phyloP scores from a whole-genome alignment of 2,888 invertebrate genomes.

The Blomia tropicalis region DNA sequence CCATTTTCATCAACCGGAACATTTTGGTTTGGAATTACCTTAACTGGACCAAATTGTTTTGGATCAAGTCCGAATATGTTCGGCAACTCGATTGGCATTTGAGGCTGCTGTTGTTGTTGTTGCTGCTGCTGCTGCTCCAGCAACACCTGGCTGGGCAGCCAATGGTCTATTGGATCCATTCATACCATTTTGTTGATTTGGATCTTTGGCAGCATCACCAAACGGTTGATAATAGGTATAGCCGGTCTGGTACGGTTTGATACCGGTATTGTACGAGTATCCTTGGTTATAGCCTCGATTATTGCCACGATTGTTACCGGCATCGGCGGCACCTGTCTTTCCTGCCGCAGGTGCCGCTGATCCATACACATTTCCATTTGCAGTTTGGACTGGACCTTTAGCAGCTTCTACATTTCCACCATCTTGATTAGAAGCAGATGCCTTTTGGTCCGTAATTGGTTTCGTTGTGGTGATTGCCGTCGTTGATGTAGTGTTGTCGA shows the following conservation, averaged over 20 bases:
- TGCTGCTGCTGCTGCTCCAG: background rate
- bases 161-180: no score
- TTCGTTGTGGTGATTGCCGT: background rate
- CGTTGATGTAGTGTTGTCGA: background rate
- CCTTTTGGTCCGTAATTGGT: slow-evolving; percentile 6
- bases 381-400: background rate
- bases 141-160: background rate
- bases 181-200: slow-evolving; percentile 12
- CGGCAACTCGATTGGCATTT: slow-evolving; percentile 3
- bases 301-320: background rate
- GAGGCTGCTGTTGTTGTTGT: no score
- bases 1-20: slow-evolving; percentile 10
- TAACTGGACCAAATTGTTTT: slow-evolving; percentile 6
- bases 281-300: slow-evolving; percentile 19
- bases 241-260: slow-evolving; percentile 20
- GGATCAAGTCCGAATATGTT: slow-evolving; percentile 14
- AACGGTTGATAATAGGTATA: slow-evolving; percentile 23
- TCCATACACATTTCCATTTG: slow-evolving; percentile 9
- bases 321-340: background rate
- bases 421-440: background rate
- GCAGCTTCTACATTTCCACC: background rate
- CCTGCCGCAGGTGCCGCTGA: background rate
- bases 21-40: slow-evolving; percentile 3
- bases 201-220: slow-evolving; percentile 21
- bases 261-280: slow-evolving; percentile 24